Percentiles rank a stretch among this genome's conserved stretches.
Evolutionary conservation across 2,888 invertebrate species (phyloP).

Genomic region (Nomada fabriciana): DNA sequence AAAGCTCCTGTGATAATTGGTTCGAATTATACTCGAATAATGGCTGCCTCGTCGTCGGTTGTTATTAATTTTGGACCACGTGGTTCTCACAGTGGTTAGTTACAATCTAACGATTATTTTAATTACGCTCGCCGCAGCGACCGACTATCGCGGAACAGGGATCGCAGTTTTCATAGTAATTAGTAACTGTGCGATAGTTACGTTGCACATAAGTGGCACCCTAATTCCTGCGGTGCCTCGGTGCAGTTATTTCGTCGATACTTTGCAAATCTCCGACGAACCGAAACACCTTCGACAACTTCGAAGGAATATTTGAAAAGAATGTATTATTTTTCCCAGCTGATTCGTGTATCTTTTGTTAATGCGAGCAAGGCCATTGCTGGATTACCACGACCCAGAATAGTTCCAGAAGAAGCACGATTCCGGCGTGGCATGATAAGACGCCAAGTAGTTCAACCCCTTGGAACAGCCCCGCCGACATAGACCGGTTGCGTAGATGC

Average conservation of each 20-base stretch:
- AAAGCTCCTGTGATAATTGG: neutral
- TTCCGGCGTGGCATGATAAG: conserved; percentile 71
- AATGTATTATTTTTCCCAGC: too few species aligned
- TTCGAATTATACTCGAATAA: conserved; percentile 7
- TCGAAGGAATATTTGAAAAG: too few species aligned
- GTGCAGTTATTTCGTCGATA: neutral
- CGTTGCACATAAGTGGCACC: neutral
- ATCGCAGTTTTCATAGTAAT: conserved; percentile 22
- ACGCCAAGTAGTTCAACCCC: conserved; percentile 66
- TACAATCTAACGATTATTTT: conserved; percentile 30
- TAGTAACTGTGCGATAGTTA: conserved; percentile 8
- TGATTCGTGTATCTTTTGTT: too few species aligned
- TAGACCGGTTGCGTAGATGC: conserved; percentile 76
- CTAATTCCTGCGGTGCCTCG: neutral
- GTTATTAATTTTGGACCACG: conserved; percentile 23
- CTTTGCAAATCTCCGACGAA: neutral
- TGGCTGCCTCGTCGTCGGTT: neutral
- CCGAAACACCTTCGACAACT: too few species aligned
- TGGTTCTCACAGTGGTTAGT: neutral
- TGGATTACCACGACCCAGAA: too few species aligned
- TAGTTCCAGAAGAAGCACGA: neutral
- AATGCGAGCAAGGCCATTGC: too few species aligned
- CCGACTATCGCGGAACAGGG: conserved; percentile 6
- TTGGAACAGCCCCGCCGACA: conserved; percentile 64
- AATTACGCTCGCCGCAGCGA: conserved; percentile 14